phyloP scores from a whole-genome alignment of 2,113 vertebrate genomes.

The Psilopogon haemacephalus region DNA sequence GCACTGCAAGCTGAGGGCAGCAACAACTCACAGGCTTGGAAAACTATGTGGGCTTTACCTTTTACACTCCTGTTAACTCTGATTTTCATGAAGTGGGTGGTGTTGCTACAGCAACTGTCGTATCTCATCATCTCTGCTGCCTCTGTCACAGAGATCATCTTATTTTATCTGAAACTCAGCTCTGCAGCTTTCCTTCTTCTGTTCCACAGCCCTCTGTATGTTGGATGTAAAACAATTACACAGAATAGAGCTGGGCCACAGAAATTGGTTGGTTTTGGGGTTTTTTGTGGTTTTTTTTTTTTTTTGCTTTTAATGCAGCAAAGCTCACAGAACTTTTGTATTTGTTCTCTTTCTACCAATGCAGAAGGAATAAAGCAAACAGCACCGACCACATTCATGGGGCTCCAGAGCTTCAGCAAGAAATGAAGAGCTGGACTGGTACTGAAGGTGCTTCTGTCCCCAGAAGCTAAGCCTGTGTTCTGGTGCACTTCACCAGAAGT shows the following conservation, averaged over 20 bases:
- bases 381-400: not conserved
- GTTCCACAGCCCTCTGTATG: constrained; percentile 26
- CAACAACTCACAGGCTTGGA: constrained; percentile 31
- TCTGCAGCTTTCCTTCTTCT: constrained; percentile 38
- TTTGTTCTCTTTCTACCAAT: not conserved
- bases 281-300: not conserved
- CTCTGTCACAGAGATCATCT: constrained; percentile 69
- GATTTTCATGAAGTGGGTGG: constrained; percentile 75
- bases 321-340: not conserved
- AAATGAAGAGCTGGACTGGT: not conserved
- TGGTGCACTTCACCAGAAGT: constrained; percentile 2
- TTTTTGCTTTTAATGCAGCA: not conserved
- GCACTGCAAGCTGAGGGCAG: constrained; percentile 50
- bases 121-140: constrained; percentile 71
- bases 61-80: constrained; percentile 67
- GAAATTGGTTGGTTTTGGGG: too few species aligned
- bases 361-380: constrained; percentile 5
- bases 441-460: not conserved
- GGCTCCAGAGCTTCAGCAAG: not conserved
- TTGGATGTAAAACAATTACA: constrained; percentile 22
- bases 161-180: constrained; percentile 61
- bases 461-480: not conserved
- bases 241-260: constrained; percentile 2
- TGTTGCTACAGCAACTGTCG: constrained; percentile 81
- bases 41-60: constrained; percentile 65